Base-by-base conservation (phyloP, 2,888 invertebrate species). In the Euzetes globulus region DNA sequence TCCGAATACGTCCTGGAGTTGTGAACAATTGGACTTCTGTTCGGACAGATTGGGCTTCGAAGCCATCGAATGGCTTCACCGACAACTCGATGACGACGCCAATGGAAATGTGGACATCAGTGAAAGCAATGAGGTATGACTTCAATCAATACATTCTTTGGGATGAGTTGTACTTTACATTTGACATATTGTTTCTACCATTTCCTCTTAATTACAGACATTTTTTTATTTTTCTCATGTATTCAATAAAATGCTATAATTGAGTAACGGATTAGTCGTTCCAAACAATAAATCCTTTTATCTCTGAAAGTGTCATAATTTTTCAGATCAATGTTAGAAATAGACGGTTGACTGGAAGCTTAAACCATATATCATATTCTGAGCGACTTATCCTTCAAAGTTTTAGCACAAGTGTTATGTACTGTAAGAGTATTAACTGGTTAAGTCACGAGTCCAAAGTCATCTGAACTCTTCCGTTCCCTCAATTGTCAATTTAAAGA, bases 51-150 rank as follows among this genome's bases (percentile, higher is more conserved):
- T 90, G 73, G 94, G 94, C 37, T 88, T 94, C 82, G 95, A 95
- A 83, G 96, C 98, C 75, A 96, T 99, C 82, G 88, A 88, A 78
- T 89, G 90, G 79, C 88, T 99, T 60, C 98, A 99, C 85, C 87
- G 89, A 78, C 94, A 96, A 83, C 87, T 99, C 79, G 98, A 99
- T 83, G 98, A 99, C 82, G 98, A 99, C 86, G 91, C 92, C 80
- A 94, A 97, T 85, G 98, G 98, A 77, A 94, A 94, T 83, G 92
- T 99, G 78, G 98, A 99, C 85, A 88, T 95, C 77, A 90, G 92
- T 78, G 98, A 99, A 87, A 97, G 97, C 78, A 94, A 95, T 84
- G 97, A 96, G 86, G 96, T 96, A 85, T 78, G 81, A 76, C 11
- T 75, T 76, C 17, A 6, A 4, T 33, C 33, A 33, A 33, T 33